Evolutionary conservation across 2,113 vertebrate species (phyloP).

Genomic region (Caranx ignobilis): DNA sequence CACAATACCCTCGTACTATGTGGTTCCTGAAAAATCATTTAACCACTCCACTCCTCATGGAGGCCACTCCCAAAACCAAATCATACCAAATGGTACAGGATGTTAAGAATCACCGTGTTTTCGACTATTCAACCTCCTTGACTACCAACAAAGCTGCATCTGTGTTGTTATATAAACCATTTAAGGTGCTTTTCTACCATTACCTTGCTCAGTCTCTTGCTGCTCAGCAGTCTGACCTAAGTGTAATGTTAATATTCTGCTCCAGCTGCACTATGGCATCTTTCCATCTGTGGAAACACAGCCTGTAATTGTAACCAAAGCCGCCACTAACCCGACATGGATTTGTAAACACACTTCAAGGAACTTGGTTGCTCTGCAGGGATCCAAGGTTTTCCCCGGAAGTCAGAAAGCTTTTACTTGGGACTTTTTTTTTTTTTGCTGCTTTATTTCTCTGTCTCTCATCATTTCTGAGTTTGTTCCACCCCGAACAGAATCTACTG

Average conservation of each 20-base stretch:
- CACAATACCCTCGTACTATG: conserved; percentile 19
- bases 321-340: not conserved
- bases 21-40: conserved; percentile 25
- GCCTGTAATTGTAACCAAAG: not conserved
- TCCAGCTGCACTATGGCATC: not conserved
- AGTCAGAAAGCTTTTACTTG: conserved; percentile 19
- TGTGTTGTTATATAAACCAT: too few relatives aligned
- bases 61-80: conserved; percentile 8
- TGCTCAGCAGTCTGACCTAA: not conserved
- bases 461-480: not conserved
- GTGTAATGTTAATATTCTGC: not conserved
- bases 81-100: not conserved
- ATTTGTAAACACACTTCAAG: conserved; percentile 9
- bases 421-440: conserved; percentile 5
- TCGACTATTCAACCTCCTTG: too few relatives aligned
- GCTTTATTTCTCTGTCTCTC: not conserved
- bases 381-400: not conserved
- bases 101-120: too few relatives aligned
- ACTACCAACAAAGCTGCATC: not conserved
- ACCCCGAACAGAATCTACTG: conserved; percentile 1
- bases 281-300: not conserved
- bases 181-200: too few relatives aligned
- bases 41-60: conserved; percentile 12
- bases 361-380: not conserved
- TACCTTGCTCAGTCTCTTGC: too few relatives aligned